Evolutionary conservation across 2,888 invertebrate species (phyloP).

Genomic region (Prosapia bicincta): DNA sequence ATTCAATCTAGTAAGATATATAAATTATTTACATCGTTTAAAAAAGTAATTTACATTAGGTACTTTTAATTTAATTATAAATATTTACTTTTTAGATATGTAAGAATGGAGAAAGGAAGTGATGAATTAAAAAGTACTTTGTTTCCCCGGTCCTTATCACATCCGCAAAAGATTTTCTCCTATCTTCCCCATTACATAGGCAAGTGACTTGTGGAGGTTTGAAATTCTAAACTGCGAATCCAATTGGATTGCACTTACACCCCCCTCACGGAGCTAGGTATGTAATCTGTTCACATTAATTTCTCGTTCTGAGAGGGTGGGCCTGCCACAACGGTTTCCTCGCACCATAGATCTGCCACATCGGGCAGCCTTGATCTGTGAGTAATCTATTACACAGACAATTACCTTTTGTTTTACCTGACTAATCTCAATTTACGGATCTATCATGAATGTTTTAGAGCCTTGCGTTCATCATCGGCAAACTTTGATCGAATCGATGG

Average conservation of each 20-base stretch:
- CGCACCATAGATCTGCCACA: background rate
- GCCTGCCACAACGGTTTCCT: background rate
- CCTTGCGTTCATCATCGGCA: background rate
- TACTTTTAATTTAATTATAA: too few species aligned
- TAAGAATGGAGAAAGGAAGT: too few species aligned
- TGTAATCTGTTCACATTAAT: slow-evolving; percentile 2
- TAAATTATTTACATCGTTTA: too few species aligned
- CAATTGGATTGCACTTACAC: background rate
- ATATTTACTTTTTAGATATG: too few species aligned
- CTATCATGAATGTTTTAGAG: background rate
- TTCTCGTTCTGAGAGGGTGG: background rate
- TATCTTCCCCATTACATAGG: background rate
- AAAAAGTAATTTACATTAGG: too few species aligned
- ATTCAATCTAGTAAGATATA: too few species aligned
- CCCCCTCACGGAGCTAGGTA: background rate
- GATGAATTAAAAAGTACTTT: too few species aligned
- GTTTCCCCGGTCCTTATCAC: background rate
- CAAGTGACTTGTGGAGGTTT: background rate
- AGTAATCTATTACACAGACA: background rate
- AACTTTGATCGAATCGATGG: background rate
- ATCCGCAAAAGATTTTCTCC: background rate
- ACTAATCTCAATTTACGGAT: slow-evolving; percentile 2
- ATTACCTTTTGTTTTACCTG: slow-evolving; percentile 2
- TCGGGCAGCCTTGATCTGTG: background rate
- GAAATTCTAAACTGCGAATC: slow-evolving; percentile 2